Evolutionary conservation across 1,140 invertebrate species (phyloP).

Genomic region (Lepidostoma basale): DNA sequence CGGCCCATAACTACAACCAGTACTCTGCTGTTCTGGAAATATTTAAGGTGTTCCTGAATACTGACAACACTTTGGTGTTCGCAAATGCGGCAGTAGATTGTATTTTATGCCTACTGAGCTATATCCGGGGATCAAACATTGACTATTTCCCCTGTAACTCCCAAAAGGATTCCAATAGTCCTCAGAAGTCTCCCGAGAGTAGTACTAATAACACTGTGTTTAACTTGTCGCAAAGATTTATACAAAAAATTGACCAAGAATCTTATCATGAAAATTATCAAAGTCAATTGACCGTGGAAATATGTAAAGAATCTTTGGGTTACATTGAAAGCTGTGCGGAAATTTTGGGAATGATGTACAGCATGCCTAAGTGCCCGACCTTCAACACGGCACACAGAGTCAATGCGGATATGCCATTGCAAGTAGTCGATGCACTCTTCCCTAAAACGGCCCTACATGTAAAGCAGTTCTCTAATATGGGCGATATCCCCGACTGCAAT

Average conservation of each 20-base stretch:
- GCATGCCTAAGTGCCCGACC: slow-evolving; percentile 92
- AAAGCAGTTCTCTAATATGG: slow-evolving; percentile 56
- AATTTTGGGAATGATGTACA: slow-evolving; percentile 90
- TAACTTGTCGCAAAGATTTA: slow-evolving; percentile 35
- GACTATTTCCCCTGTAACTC: slow-evolving; percentile 52
- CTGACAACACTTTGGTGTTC: slow-evolving; percentile 91
- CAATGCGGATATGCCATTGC: slow-evolving; percentile 76
- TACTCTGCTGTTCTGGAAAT: slow-evolving; percentile 86
- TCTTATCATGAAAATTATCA: slow-evolving; percentile 18
- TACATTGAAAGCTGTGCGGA: slow-evolving; percentile 84
- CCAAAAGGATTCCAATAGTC: slow-evolving; percentile 31
- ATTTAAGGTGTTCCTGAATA: slow-evolving; percentile 89
- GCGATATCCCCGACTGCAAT: slow-evolving; percentile 57
- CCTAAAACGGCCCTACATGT: slow-evolving; percentile 66
- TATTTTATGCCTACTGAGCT: slow-evolving; percentile 81
- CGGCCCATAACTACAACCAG: slow-evolving; percentile 74
- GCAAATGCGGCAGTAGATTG: slow-evolving; percentile 93
- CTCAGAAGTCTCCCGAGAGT: slow-evolving; percentile 47
- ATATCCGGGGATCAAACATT: slow-evolving; percentile 64
- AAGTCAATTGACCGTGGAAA: slow-evolving; percentile 65
- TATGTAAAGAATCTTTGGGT: slow-evolving; percentile 84
- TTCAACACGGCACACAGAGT: slow-evolving; percentile 90
- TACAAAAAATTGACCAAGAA: slow-evolving; percentile 32
- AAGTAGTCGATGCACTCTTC: slow-evolving; percentile 84
- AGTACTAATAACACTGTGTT: slow-evolving; percentile 24